These are phyloP conservation scores for Nemotelus pantherinus DNA, from an alignment of 2,888 invertebrate species.

Conservation along the genomic window DNA sequence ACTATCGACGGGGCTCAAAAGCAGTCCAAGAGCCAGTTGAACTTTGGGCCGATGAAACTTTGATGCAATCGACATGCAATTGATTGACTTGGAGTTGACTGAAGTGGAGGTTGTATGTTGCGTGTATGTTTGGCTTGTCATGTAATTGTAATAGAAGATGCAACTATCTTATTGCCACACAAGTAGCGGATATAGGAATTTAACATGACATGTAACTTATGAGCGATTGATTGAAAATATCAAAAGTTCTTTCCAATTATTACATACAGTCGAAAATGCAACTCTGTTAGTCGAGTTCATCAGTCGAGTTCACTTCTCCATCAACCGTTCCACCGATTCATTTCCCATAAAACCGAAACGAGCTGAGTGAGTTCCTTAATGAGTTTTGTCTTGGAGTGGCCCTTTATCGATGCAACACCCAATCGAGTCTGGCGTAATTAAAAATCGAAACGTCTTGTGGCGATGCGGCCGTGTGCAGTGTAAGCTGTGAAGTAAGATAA, in stretches of 20 bases:
- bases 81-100: neutral
- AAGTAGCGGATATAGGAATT: too few species aligned
- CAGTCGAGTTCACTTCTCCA: too few species aligned
- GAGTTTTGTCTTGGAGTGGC: neutral
- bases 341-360: conserved; percentile 5
- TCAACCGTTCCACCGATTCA: neutral
- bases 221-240: too few species aligned
- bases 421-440: conserved; percentile 15
- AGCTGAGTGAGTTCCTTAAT: neutral
- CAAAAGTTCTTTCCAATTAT: too few species aligned
- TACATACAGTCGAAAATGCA: too few species aligned
- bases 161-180: too few species aligned
- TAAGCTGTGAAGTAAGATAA: conserved; percentile 25
- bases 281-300: too few species aligned
- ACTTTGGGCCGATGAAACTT: conserved; percentile 27
- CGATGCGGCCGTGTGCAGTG: neutral
- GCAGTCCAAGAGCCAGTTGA: conserved; percentile 27
- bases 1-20: conserved; percentile 25
- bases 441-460: conserved; percentile 21
- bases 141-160: too few species aligned
- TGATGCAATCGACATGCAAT: conserved; percentile 25
- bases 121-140: too few species aligned
- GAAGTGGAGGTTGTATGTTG: neutral
- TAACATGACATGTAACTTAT: too few species aligned
- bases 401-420: neutral